Percentiles rank a stretch among this genome's conserved stretches.
Evolutionary conservation across 2,797 vertebrate species (phyloP).

Genomic region (Masticophis lateralis): DNA sequence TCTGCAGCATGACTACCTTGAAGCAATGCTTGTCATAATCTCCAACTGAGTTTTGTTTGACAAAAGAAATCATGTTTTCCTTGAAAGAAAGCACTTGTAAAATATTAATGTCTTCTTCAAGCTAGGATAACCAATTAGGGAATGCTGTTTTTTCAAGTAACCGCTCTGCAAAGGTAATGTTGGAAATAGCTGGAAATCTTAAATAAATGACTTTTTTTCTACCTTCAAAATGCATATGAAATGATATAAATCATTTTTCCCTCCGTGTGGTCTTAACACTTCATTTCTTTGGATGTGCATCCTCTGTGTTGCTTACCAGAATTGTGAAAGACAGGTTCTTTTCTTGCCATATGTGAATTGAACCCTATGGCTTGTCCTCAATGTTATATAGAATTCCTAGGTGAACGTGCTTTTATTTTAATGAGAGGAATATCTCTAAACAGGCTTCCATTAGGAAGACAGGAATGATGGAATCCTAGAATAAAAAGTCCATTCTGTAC

Average conservation of each 20-base stretch:
- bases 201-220: neutral
- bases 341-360: neutral
- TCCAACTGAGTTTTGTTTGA: conserved; percentile 34
- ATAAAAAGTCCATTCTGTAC: neutral
- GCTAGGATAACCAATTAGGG: neutral
- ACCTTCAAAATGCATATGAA: conserved; percentile 35
- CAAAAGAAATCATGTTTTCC: conserved; percentile 38
- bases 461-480: neutral
- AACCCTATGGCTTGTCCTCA: neutral
- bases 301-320: conserved; percentile 34
- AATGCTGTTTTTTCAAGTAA: neutral
- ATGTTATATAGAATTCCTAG: neutral
- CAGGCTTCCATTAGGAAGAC: neutral
- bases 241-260: conserved; percentile 20
- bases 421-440: neutral
- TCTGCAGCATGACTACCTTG: conserved; percentile 35
- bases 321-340: neutral
- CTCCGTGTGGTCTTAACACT: conserved; percentile 30
- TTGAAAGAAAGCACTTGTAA: neutral
- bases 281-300: conserved; percentile 28
- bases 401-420: neutral
- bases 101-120: conserved; percentile 7
- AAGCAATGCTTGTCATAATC: conserved; percentile 45
- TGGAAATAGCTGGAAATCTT: conserved; percentile 31
- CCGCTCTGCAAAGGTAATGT: conserved; percentile 18